phyloP scores from a whole-genome alignment of 2,888 invertebrate genomes.

The Heliconius charithonia region DNA sequence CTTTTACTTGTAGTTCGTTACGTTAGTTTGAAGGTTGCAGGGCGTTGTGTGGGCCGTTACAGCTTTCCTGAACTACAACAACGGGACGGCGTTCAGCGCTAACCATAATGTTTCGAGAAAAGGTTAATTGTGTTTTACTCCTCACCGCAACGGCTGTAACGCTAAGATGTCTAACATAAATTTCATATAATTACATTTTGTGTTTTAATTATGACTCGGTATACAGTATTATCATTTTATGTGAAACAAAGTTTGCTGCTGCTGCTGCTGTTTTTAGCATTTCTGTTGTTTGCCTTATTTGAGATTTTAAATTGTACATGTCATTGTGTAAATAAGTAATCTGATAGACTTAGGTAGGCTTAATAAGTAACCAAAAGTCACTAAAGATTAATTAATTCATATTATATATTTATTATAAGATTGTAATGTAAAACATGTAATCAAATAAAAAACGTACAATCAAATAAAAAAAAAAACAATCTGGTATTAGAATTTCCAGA shows the following conservation, averaged over 20 bases:
- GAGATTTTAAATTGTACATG: neutral
- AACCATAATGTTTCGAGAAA: constrained; percentile 61
- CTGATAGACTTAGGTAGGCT: neutral
- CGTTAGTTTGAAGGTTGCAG: constrained; percentile 50
- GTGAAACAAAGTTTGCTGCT: neutral
- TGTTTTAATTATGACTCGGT: constrained; percentile 40
- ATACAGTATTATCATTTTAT: constrained; percentile 8
- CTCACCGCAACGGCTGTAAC: constrained; percentile 44
- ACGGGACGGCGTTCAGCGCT: constrained; percentile 46
- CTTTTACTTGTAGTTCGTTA: constrained; percentile 16
- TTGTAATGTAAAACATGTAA: neutral
- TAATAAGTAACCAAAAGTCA: too few relatives aligned
- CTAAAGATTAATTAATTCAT: too few relatives aligned
- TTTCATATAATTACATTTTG: constrained; percentile 44
- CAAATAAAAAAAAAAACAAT: too few relatives aligned
- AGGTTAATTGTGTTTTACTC: constrained; percentile 62
- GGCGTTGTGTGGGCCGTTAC: constrained; percentile 50
- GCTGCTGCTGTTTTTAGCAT: constrained; percentile 31
- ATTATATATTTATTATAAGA: neutral
- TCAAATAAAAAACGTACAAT: too few relatives aligned
- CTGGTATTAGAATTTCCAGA: too few relatives aligned
- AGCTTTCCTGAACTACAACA: constrained; percentile 51
- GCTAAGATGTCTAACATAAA: constrained; percentile 40
- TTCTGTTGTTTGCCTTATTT: neutral
- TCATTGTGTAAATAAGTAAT: neutral